phyloP scores from a whole-genome alignment of 2,888 invertebrate species.

The Sicus ferrugineus region DNA sequence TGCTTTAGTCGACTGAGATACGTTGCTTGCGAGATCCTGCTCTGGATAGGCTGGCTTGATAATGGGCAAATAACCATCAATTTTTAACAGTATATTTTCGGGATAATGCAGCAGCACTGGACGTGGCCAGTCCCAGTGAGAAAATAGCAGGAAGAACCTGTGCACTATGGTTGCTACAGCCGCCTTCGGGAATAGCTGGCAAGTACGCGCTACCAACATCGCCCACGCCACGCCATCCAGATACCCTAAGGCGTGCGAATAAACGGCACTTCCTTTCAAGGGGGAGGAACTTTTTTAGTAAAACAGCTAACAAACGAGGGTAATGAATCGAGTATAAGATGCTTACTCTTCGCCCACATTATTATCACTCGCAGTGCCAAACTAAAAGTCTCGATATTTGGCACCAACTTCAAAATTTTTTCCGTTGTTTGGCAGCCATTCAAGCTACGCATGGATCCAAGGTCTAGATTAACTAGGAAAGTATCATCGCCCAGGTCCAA shows the following conservation, averaged over 20 bases:
- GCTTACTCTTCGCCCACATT: constrained; percentile 96
- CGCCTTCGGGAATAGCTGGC: constrained; percentile 98
- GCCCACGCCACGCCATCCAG: constrained; percentile 99
- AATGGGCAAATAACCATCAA: constrained; percentile 99
- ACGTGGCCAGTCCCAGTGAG: constrained; percentile 99
- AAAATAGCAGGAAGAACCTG: constrained; percentile 98
- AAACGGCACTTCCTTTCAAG: constrained; percentile 87
- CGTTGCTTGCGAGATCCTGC: constrained; percentile 99
- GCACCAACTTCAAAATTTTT: constrained; percentile 94
- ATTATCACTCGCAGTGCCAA: constrained; percentile 94
- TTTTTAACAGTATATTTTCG: constrained; percentile 90
- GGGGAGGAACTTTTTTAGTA: neutral
- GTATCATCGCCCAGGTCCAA: constrained; percentile 90
- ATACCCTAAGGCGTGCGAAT: constrained; percentile 97
- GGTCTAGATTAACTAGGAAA: constrained; percentile 92
- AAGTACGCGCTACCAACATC: constrained; percentile 97
- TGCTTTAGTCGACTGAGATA: constrained; percentile 88
- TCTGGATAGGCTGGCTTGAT: constrained; percentile 99
- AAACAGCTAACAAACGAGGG: neutral
- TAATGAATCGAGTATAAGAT: too few species aligned
- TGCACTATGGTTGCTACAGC: constrained; percentile 92
- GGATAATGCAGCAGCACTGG: constrained; percentile 95
- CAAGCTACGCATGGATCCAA: constrained; percentile 93
- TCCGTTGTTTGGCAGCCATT: constrained; percentile 99
- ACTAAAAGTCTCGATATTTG: constrained; percentile 92